Percentiles rank a stretch among this genome's conserved stretches.
These are phyloP conservation scores for Phataginus tetradactyla DNA, from an alignment of 2,797 vertebrate species.

Conservation along the genomic window DNA sequence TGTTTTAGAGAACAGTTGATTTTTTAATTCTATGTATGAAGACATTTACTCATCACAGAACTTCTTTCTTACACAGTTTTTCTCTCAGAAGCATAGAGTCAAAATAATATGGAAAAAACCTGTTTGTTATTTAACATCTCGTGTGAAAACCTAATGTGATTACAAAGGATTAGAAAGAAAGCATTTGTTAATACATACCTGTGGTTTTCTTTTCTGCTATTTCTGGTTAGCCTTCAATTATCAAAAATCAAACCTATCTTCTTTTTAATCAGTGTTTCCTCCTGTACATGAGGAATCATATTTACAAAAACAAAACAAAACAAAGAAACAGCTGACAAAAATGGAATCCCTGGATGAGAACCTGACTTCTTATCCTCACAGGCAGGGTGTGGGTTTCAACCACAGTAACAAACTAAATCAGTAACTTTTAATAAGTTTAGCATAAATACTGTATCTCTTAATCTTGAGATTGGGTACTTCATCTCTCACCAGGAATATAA, in stretches of 20 bases:
- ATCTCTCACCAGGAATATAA: conserved; percentile 8
- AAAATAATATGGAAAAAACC: background rate
- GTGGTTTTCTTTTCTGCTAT: conserved; percentile 61
- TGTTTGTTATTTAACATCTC: background rate
- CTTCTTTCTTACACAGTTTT: background rate
- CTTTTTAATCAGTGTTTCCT: conserved; percentile 42
- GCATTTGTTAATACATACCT: conserved; percentile 38
- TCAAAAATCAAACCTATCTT: background rate
- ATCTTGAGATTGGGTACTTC: background rate
- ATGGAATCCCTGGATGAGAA: conserved; percentile 1
- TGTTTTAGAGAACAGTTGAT: conserved; percentile 40
- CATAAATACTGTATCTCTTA: background rate
- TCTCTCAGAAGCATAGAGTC: background rate
- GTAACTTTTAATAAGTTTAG: conserved; percentile 28
- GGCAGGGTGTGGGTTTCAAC: conserved; percentile 64
- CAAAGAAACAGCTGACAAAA: background rate
- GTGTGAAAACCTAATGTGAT: conserved; percentile 8
- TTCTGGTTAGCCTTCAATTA: conserved; percentile 56
- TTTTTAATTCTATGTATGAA: conserved; percentile 58
- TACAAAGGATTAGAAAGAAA: background rate
- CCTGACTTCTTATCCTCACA: background rate
- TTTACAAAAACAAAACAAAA: conserved; percentile 57
- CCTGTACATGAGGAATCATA: conserved; percentile 35
- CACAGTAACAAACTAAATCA: background rate
- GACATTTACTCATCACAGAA: background rate